phyloP scores from a whole-genome alignment of 2,888 invertebrate genomes.

The Coelinius sp. region DNA sequence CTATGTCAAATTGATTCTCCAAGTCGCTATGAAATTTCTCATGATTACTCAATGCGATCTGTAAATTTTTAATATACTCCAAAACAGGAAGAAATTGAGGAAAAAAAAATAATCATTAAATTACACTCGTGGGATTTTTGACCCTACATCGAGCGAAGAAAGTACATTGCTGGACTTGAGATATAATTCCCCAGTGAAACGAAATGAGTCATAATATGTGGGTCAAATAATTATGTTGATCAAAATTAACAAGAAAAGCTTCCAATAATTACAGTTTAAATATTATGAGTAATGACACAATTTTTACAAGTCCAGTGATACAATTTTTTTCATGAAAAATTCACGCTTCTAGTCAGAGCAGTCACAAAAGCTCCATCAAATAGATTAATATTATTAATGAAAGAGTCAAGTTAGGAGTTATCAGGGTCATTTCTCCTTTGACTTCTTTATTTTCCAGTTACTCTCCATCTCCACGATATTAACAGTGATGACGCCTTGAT shows the following conservation, averaged over 20 bases:
- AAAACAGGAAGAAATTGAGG: slow-evolving; percentile 24
- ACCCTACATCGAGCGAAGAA: slow-evolving; percentile 31
- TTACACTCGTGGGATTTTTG: slow-evolving; percentile 33
- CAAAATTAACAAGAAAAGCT: neutral
- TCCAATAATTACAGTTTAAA: neutral
- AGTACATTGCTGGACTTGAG: slow-evolving; percentile 35
- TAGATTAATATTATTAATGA: slow-evolving; percentile 35
- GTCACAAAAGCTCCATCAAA: slow-evolving; percentile 42
- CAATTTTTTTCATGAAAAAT: slow-evolving; percentile 22
- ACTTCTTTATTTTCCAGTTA: neutral
- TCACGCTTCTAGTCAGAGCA: slow-evolving; percentile 44
- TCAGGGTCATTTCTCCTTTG: neutral
- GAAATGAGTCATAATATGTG: neutral
- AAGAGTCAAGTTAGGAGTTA: neutral
- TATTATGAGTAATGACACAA: neutral
- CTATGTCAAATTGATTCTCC: neutral
- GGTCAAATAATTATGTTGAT: neutral
- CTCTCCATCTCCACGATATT: neutral
- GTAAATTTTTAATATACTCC: slow-evolving; percentile 46
- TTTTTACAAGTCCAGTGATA: slow-evolving; percentile 9
- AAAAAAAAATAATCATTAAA: slow-evolving; percentile 35
- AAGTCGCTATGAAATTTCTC: slow-evolving; percentile 23
- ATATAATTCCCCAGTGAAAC: slow-evolving; percentile 20
- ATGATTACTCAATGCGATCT: slow-evolving; percentile 37
- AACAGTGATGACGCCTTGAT: neutral